phyloP scores from a whole-genome alignment of 2,797 vertebrate species.

The Chelon auratus region DNA sequence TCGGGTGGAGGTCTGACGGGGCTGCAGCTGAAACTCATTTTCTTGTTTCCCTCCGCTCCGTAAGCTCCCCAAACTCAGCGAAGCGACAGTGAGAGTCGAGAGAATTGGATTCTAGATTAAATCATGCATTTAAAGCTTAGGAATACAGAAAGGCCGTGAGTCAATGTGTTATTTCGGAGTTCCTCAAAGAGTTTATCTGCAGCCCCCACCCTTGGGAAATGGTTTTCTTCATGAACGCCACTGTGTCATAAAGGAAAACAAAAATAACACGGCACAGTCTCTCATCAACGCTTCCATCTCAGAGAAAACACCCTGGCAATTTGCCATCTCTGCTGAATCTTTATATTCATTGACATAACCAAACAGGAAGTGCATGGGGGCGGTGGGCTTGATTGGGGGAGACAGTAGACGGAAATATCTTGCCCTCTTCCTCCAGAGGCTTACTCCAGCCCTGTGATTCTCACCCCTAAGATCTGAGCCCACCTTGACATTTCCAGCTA shows the following conservation, averaged over 20 bases:
- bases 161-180: conserved; percentile 28
- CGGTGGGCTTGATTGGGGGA: no score
- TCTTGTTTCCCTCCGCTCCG: conserved; percentile 29
- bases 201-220: conserved; percentile 26
- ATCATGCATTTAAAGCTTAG: conserved; percentile 39
- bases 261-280: conserved; percentile 19
- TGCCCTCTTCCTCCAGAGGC: conserved; percentile 41
- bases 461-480: conserved; percentile 47
- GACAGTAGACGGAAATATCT: conserved; percentile 50
- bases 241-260: conserved; percentile 9
- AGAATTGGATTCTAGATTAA: conserved; percentile 50
- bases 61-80: conserved; percentile 28
- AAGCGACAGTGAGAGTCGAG: conserved; percentile 42
- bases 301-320: conserved; percentile 40
- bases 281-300: conserved; percentile 41
- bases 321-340: conserved; percentile 48
- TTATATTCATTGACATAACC: conserved; percentile 39
- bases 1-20: conserved; percentile 57
- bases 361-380: conserved; percentile 20
- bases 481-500: conserved; percentile 77
- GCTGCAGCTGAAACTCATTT: conserved; percentile 70
- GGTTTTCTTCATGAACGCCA: conserved; percentile 17
- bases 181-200: conserved; percentile 24
- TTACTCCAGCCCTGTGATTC: conserved; percentile 26
- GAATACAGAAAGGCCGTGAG: conserved; percentile 23